Evolutionary conservation across 2,888 invertebrate genomes (phyloP).

Genomic region (Leptura quadrifasciata): DNA sequence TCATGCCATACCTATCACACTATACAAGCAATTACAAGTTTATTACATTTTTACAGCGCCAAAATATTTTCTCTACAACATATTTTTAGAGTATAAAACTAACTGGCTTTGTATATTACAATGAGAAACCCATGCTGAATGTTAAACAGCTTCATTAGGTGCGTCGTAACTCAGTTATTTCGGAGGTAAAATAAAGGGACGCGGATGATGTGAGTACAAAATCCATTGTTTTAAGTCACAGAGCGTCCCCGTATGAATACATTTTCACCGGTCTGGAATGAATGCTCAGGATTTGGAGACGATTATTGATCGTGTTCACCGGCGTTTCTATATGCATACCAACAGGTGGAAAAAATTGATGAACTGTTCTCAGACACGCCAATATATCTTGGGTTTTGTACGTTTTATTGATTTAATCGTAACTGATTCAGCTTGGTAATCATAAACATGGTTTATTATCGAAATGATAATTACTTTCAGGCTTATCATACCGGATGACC

Average conservation of each 20-base stretch:
- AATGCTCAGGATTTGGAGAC: slow-evolving; percentile 6
- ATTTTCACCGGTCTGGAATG: slow-evolving; percentile 2
- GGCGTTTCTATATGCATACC: slow-evolving; percentile 23
- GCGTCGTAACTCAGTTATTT: slow-evolving; percentile 13
- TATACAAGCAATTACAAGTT: no score
- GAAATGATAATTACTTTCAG: no score
- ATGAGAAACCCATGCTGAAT: neutral
- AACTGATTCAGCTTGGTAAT: no score
- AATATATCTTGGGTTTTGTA: slow-evolving; percentile 13
- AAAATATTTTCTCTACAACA: no score
- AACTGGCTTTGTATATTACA: neutral
- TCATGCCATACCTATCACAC: no score
- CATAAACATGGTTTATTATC: no score
- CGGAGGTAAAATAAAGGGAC: slow-evolving; percentile 19
- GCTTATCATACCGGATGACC: no score
- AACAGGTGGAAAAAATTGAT: slow-evolving; percentile 33
- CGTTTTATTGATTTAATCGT: neutral
- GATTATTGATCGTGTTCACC: slow-evolving; percentile 22
- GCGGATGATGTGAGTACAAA: slow-evolving; percentile 15
- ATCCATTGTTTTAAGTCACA: slow-evolving; percentile 8
- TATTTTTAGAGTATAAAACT: no score
- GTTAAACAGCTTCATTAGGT: neutral
- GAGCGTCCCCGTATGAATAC: slow-evolving; percentile 10
- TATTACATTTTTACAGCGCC: no score
- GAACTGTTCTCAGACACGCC: slow-evolving; percentile 12